Conservation (phyloP, 30 jellyfish, hydroid and myxozoan species). For the Aurelia coerulea region DNA sequence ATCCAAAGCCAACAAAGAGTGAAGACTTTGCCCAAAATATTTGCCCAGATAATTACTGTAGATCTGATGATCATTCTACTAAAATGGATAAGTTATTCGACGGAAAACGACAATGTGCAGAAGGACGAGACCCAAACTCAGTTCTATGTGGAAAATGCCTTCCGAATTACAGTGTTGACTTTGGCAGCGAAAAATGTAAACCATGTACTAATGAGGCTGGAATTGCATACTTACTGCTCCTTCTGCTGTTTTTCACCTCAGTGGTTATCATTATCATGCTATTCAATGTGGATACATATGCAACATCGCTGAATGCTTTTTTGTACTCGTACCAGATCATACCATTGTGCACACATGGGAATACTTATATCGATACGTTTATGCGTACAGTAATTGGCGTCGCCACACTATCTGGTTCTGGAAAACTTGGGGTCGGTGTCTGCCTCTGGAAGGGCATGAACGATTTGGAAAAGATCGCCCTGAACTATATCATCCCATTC, state of each 20-base stretch:
- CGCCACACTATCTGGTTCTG: conserved; percentile 60
- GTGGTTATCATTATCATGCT: conserved; percentile 49
- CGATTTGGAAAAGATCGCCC: conserved; percentile 49
- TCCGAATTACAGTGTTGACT: conserved; percentile 44
- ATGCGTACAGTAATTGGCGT: conserved; percentile 45
- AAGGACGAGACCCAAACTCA: conserved; percentile 62
- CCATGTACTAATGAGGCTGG: conserved; percentile 43
- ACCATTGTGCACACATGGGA: conserved; percentile 52
- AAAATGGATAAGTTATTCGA: conserved; percentile 34
- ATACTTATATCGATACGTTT: conserved; percentile 40
- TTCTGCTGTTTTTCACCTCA: conserved; percentile 15
- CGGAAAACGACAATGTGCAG: conserved; percentile 41
- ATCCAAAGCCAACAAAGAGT: conserved; percentile 25
- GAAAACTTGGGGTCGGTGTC: conserved; percentile 46
- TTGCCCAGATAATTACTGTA: conserved; percentile 57
- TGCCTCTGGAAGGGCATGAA: conserved; percentile 75
- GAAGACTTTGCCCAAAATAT: conserved; percentile 21
- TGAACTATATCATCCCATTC: conserved; percentile 73
- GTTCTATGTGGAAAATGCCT: conserved; percentile 72
- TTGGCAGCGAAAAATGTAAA: conserved; percentile 76
- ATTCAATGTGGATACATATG: conserved; percentile 68
- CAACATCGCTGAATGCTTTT: conserved; percentile 79
- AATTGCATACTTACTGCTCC: conserved; percentile 22
- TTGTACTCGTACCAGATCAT: conserved; percentile 77
- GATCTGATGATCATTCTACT: neutral